These are phyloP conservation scores for Scomberomorus guttatus DNA, from an alignment of 2,797 vertebrate species.

Conservation along the genomic window DNA sequence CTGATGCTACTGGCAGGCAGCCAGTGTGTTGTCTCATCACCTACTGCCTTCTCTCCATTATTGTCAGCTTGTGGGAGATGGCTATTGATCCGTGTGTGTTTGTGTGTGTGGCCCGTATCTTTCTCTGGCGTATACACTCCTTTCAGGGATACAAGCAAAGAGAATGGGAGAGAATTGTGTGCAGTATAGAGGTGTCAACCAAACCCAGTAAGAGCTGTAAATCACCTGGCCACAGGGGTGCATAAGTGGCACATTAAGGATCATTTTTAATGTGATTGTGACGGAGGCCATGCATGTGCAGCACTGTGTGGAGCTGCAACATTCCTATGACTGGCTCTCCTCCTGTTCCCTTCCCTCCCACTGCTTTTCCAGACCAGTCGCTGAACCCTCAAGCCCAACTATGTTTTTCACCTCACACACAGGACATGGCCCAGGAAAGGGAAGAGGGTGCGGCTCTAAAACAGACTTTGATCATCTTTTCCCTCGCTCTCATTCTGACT, in stretches of 20 bases:
- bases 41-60: conserved; percentile 70
- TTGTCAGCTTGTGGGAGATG: conserved; percentile 66
- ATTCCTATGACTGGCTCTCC: conserved; percentile 6
- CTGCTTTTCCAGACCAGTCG: conserved; percentile 52
- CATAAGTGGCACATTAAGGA: conserved; percentile 27
- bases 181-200: conserved; percentile 24
- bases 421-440: conserved; percentile 69
- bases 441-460: conserved; percentile 71
- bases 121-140: conserved; percentile 30
- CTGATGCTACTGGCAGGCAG: conserved; percentile 47
- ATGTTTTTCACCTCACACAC: conserved; percentile 63
- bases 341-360: conserved; percentile 23
- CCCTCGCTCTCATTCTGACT: conserved; percentile 11
- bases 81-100: conserved; percentile 57
- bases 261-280: conserved; percentile 29
- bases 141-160: conserved; percentile 27
- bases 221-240: conserved; percentile 25
- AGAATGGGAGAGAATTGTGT: conserved; percentile 16
- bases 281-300: neutral
- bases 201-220: conserved; percentile 25
- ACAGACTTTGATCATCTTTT: conserved; percentile 44
- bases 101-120: conserved; percentile 4
- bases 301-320: conserved; percentile 32
- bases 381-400: conserved; percentile 39
- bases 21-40: conserved; percentile 53